Conservation (phyloP, 1,140 invertebrate species). For the Adoxophyes honmai region DNA sequence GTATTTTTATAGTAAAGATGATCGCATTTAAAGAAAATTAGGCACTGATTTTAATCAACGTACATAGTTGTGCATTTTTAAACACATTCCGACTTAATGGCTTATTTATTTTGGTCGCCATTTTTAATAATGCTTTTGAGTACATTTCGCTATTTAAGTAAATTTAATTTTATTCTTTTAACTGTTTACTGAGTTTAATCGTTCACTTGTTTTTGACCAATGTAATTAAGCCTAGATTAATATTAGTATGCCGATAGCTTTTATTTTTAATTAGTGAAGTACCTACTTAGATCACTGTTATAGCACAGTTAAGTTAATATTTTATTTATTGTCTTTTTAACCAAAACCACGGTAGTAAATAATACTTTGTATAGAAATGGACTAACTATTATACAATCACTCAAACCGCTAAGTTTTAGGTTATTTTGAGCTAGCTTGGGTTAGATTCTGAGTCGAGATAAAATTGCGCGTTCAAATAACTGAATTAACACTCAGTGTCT, state of each 20-base stretch:
- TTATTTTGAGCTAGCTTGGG: too few relatives aligned
- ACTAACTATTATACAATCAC: too few relatives aligned
- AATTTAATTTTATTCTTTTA: too few relatives aligned
- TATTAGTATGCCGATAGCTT: conserved; percentile 9
- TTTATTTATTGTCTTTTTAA: conserved; percentile 15
- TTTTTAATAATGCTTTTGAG: too few relatives aligned
- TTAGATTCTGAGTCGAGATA: too few relatives aligned
- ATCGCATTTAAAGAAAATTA: neutral
- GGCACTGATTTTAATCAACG: neutral
- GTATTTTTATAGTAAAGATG: neutral
- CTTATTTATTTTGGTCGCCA: neutral
- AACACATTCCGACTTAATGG: neutral
- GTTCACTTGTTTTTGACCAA: too few relatives aligned
- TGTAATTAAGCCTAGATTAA: neutral
- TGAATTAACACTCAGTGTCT: too few relatives aligned
- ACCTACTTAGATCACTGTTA: conserved; percentile 5
- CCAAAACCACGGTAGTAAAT: neutral
- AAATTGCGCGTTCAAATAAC: too few relatives aligned
- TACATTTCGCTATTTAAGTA: too few relatives aligned
- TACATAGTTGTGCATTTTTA: neutral
- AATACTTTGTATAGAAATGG: conserved; percentile 1
- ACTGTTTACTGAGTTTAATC: too few relatives aligned
- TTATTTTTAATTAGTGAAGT: conserved; percentile 5
- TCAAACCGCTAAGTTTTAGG: too few relatives aligned
- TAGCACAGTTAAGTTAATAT: conserved; percentile 9